phyloP scores from a whole-genome alignment of 53 echinoderm and acorn worm species.

The Actinopyga echinites region DNA sequence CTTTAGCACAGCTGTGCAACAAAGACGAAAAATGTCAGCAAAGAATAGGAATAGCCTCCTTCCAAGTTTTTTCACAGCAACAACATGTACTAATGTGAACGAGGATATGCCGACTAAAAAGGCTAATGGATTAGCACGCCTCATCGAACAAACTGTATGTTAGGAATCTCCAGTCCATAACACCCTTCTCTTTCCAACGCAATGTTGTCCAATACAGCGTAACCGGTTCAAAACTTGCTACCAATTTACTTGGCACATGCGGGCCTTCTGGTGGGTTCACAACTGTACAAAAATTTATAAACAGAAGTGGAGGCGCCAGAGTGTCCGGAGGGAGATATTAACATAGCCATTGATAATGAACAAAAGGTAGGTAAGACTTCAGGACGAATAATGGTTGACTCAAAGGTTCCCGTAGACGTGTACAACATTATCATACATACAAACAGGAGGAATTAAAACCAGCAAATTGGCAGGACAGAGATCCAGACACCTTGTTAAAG shows the following conservation, averaged over 20 bases:
- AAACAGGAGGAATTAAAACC: neutral
- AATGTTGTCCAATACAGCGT: slow-evolving; percentile 4
- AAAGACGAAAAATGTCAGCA: neutral
- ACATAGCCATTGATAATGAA: slow-evolving; percentile 21
- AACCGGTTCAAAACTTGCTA: slow-evolving; percentile 4
- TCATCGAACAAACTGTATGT: neutral
- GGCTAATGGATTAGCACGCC: neutral
- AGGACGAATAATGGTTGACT: slow-evolving; percentile 2
- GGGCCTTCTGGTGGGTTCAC: neutral
- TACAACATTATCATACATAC: slow-evolving; percentile 2
- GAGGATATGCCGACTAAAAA: neutral
- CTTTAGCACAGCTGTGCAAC: no score
- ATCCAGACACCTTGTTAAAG: neutral
- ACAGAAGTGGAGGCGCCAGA: neutral
- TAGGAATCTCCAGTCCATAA: neutral
- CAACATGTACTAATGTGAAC: neutral
- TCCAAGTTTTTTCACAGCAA: neutral
- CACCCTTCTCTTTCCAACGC: slow-evolving; percentile 2
- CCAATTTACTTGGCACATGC: neutral
- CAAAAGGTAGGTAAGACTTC: slow-evolving; percentile 28
- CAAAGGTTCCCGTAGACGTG: slow-evolving; percentile 8
- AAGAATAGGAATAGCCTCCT: no score
- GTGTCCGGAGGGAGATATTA: neutral
- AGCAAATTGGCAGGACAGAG: neutral
- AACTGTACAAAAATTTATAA: slow-evolving; percentile 10